phyloP scores from a whole-genome alignment of 2,797 vertebrate species.

The Muscicapa comitata region DNA sequence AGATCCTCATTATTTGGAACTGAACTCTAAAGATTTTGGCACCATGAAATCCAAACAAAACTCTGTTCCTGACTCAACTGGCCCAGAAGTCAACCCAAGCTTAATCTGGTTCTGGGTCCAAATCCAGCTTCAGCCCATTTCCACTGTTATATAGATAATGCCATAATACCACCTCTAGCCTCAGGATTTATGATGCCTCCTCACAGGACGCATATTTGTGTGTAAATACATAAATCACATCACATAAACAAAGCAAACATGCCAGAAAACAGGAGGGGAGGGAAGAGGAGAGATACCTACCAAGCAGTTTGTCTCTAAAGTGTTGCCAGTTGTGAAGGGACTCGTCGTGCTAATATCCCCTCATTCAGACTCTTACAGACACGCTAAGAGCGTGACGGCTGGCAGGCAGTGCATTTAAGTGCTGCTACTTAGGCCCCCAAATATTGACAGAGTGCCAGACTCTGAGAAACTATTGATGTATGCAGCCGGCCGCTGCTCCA shows the following conservation, averaged over 20 bases:
- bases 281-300: constrained; percentile 59
- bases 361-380: constrained; percentile 66
- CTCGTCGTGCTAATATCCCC: constrained; percentile 73
- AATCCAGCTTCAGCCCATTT: constrained; percentile 40
- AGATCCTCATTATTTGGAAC: constrained; percentile 64
- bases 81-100: constrained; percentile 43
- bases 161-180: constrained; percentile 46
- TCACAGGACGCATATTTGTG: constrained; percentile 64
- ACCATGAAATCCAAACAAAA: constrained; percentile 49
- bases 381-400: constrained; percentile 69
- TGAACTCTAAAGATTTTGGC: constrained; percentile 60
- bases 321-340: constrained; percentile 71
- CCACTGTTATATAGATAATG: constrained; percentile 42
- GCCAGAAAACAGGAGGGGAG: constrained; percentile 63
- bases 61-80: constrained; percentile 48
- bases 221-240: constrained; percentile 70
- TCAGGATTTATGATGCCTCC: constrained; percentile 58
- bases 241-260: constrained; percentile 69
- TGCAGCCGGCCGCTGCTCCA: constrained; percentile 77
- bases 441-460: constrained; percentile 83
- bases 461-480: constrained; percentile 80
- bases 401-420: constrained; percentile 73
- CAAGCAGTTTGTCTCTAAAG: constrained; percentile 70
- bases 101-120: constrained; percentile 50
- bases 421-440: constrained; percentile 74